Base-by-base conservation (phyloP, 2,797 vertebrate species). In the Helicolenus hilgendorfi region DNA sequence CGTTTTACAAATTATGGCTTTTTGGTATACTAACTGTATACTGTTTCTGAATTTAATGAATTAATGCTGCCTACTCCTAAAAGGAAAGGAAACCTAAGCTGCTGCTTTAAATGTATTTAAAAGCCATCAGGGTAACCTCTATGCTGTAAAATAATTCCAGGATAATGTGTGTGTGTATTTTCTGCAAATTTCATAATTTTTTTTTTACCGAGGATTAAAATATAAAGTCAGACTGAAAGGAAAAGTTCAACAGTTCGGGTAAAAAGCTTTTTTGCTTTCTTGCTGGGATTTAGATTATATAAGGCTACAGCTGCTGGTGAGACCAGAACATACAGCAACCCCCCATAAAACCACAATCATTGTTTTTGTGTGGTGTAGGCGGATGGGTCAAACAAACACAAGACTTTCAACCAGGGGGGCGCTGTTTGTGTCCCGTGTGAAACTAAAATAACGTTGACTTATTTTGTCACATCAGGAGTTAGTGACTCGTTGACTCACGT, bases 51-150 rank as follows among this genome's bases (percentile, higher is more conserved):
- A 11, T 55, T 29, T 2, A 35, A 63, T 53, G 18, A 56, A 29
- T 38, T 60, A 49, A 60, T 60, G n/a, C 27, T 68, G 79, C 22
- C 53, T 27, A 68, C 27, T 68, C 9, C 62, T 81, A 70, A 70
- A 70, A 45, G 60, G 26, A 6, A 41, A 26, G n/a, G 7, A 14
- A 18, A 36, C 15, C 22, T 9, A 22, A 56, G 11, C 24, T 14
- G 67, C 29, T 62, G 65, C 55, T 60, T 8, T 27, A 6, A 41
- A 22, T n/a, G 45, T 13, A 53, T 38, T 10, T 5, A 67, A 58
- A 1, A 14, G 15, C 20, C 33, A 55, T 36, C 5, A 55, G 7
- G 4, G 15, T 7, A 20, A 36, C 18, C 3, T 15, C 27, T 31
- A 11, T 20, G 29, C 22, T 35, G 0, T 8, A n/a, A 24, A 22